Evolutionary conservation across 1,140 invertebrate species (phyloP), one percentile per base, ranked within the genome.

Genomic region (Nixonia krombeini): DNA sequence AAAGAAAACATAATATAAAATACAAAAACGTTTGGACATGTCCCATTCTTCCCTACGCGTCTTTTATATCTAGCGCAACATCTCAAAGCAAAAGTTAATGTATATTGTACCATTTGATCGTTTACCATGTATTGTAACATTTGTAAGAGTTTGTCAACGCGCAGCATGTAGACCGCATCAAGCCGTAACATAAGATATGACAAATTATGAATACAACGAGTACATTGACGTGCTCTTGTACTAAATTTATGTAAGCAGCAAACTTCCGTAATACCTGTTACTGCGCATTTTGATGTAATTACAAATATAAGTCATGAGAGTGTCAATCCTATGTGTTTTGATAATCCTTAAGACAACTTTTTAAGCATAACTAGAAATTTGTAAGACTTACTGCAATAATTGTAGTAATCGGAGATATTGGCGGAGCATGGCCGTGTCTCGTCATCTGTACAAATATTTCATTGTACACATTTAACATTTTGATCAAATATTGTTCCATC

Each of bases 291-390:
- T 55, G 56, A 70, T 75, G 67, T 75, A 70, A 59, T 46, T 47
- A 63, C 66, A 71, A 41, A 73, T 73, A 75, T 75, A 55, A 63
- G 44, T 47, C 44, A 47, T 47, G 26, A 73, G 37, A 70, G 68
- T 70, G 62, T 69, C 70, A 73, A 68, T 73, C 57, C 68, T 57
- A 64, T 73, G 61, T 72, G 46, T 74, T 58, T 75, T 56, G 59
- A 73, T 70, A 65, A 67, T 75, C 73, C 67, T 75, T 75, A 75
- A 70, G 45, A 40, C 41, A 46, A 40, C 38, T 25, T 59, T 67
- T 28, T 47, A 47, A 47, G 28, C 15, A 13, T 31, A 31, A 15
- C n/a, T n/a, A n/a, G n/a, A n/a, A n/a, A n/a, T n/a, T n/a, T 47
- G 28, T 47, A 47, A 47, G 44, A 25, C 5, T 18, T 28, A 47